Evolutionary conservation across 2,113 vertebrate species (phyloP).

Genomic region (Catharus bicknelli): DNA sequence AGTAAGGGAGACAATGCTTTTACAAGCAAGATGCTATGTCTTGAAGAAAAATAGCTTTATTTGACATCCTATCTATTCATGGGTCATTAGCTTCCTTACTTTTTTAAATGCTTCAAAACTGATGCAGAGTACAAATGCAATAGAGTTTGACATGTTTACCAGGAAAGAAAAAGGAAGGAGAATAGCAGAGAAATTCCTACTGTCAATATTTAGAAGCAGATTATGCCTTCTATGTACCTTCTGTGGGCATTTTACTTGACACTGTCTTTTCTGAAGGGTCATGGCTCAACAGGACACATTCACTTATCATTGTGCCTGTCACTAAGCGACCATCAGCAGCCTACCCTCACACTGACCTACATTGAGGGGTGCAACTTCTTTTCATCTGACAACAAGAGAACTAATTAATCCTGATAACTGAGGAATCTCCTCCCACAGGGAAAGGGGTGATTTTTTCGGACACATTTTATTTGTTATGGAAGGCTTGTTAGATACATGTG

Average conservation of each 20-base stretch:
- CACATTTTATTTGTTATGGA: not conserved
- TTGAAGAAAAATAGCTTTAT: conserved; percentile 43
- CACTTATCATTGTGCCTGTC: conserved; percentile 74
- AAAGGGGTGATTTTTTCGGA: not conserved
- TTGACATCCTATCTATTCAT: conserved; percentile 2
- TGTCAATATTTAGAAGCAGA: conserved; percentile 46
- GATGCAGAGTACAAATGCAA: not conserved
- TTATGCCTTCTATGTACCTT: conserved; percentile 22
- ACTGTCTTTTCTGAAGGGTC: conserved; percentile 65
- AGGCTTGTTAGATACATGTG: conserved; percentile 15
- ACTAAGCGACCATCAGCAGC: conserved; percentile 57
- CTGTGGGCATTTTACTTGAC: conserved; percentile 56
- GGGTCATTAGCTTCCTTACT: conserved; percentile 15
- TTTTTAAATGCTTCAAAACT: conserved; percentile 41
- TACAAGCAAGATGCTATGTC: not conserved
- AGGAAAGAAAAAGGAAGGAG: conserved; percentile 34
- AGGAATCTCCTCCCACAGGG: conserved; percentile 38
- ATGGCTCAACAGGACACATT: conserved; percentile 60
- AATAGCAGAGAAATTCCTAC: conserved; percentile 47
- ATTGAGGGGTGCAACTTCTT: conserved; percentile 60
- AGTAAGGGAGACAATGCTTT: not conserved
- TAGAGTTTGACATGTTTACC: conserved; percentile 50
- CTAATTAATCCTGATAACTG: conserved; percentile 66
- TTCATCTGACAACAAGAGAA: conserved; percentile 69
- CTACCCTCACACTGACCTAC: conserved; percentile 75